Evolutionary conservation across 2,797 vertebrate genomes (phyloP).

Genomic region (Phalanger gymnotis): DNA sequence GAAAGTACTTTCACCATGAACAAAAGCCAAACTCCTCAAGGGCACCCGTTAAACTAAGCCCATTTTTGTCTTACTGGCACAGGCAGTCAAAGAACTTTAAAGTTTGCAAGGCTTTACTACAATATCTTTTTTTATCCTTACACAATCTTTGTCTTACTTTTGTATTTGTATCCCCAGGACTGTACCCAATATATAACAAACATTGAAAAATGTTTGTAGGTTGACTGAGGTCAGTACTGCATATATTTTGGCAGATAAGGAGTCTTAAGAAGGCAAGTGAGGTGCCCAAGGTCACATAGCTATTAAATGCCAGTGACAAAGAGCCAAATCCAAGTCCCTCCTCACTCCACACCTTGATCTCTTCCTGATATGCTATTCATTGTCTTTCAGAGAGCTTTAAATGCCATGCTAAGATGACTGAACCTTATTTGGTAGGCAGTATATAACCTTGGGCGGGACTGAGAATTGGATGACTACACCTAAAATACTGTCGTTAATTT

Average conservation of each 20-base stretch:
- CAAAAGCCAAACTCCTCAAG: too few species aligned
- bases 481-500: too few species aligned
- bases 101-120: too few species aligned
- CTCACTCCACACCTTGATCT: background rate
- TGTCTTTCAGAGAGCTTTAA: background rate
- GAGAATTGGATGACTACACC: too few species aligned
- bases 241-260: background rate
- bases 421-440: too few species aligned
- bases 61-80: too few species aligned
- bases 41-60: too few species aligned
- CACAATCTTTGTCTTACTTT: background rate
- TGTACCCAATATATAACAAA: background rate
- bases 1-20: too few species aligned
- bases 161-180: background rate
- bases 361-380: background rate
- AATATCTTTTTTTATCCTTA: background rate
- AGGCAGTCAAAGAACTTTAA: too few species aligned
- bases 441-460: too few species aligned
- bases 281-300: background rate
- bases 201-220: background rate
- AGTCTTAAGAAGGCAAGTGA: background rate
- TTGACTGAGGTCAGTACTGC: background rate
- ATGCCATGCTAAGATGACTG: background rate
- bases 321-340: background rate
- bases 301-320: background rate